Conservation (phyloP, 37 sponge, comb jelly and placozoan genomes). For the Tethya wilhelma region DNA sequence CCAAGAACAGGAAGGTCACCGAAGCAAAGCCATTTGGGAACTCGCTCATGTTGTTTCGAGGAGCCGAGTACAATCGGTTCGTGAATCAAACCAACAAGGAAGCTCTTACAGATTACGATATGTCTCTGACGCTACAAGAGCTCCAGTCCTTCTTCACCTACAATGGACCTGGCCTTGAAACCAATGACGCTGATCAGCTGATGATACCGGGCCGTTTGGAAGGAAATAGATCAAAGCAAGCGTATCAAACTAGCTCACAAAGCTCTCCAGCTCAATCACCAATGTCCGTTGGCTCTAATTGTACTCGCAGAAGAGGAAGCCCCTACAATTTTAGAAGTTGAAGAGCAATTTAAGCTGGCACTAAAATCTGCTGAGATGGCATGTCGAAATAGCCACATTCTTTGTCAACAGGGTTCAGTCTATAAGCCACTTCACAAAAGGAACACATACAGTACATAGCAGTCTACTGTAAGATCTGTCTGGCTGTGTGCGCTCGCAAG, state of each 20-base stretch:
- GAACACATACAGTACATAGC: conserved; percentile 38
- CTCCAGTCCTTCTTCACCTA: conserved; percentile 67
- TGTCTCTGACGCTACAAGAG: conserved; percentile 56
- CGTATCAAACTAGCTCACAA: conserved; percentile 60
- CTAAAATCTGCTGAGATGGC: conserved; percentile 44
- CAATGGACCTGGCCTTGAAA: conserved; percentile 30
- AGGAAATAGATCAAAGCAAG: conserved; percentile 39
- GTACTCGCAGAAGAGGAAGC: conserved; percentile 79
- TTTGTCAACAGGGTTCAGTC: conserved; percentile 53
- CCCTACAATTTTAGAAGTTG: conserved; percentile 63
- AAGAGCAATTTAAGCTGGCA: conserved; percentile 43
- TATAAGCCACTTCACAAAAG: conserved; percentile 64
- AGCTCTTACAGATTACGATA: conserved; percentile 65
- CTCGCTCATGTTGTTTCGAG: conserved; percentile 77
- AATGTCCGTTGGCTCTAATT: conserved; percentile 63
- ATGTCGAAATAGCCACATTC: not conserved
- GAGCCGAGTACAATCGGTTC: conserved; percentile 79
- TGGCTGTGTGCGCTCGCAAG: conserved; percentile 75
- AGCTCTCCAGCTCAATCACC: conserved; percentile 60
- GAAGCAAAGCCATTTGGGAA: conserved; percentile 70
- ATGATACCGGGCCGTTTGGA: conserved; percentile 47
- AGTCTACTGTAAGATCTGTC: conserved; percentile 59
- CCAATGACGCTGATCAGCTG: not conserved
- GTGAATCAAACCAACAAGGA: conserved; percentile 32
- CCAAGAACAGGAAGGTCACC: conserved; percentile 30